phyloP scores from a whole-genome alignment of 2,797 vertebrate genomes.

The Sebastes matsubarae region DNA sequence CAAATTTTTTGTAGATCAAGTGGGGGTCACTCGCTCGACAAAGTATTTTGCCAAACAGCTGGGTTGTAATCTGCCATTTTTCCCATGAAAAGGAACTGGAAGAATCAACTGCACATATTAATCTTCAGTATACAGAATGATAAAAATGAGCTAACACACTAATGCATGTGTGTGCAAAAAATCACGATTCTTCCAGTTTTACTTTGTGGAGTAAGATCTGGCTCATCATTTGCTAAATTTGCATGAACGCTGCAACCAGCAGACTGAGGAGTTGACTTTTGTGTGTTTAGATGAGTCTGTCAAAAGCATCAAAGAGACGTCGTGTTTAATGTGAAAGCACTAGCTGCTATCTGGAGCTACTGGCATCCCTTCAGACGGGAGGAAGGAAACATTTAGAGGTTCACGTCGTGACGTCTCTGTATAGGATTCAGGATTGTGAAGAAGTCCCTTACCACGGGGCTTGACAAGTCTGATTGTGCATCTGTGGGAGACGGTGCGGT shows the following conservation, averaged over 20 bases:
- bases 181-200: not conserved
- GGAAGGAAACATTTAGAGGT: constrained; percentile 34
- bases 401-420: constrained; percentile 1
- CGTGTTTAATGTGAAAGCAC: constrained; percentile 36
- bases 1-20: not conserved
- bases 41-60: not conserved
- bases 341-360: constrained; percentile 11
- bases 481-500: constrained; percentile 7
- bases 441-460: constrained; percentile 4
- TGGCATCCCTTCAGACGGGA: constrained; percentile 41
- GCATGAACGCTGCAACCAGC: constrained; percentile 8
- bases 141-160: not conserved
- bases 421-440: constrained; percentile 34
- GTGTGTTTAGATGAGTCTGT: constrained; percentile 36
- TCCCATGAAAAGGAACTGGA: not conserved
- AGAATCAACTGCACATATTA: not conserved
- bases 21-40: too few species aligned
- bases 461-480: constrained; percentile 25
- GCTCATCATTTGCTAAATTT: constrained; percentile 34
- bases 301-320: constrained; percentile 51
- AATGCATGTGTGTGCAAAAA: too few species aligned
- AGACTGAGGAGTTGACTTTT: constrained; percentile 16
- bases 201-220: not conserved
- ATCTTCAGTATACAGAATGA: not conserved
- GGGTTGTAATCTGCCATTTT: not conserved